Conservation (phyloP, 2,888 invertebrate genomes). For the Noctua pronuba region DNA sequence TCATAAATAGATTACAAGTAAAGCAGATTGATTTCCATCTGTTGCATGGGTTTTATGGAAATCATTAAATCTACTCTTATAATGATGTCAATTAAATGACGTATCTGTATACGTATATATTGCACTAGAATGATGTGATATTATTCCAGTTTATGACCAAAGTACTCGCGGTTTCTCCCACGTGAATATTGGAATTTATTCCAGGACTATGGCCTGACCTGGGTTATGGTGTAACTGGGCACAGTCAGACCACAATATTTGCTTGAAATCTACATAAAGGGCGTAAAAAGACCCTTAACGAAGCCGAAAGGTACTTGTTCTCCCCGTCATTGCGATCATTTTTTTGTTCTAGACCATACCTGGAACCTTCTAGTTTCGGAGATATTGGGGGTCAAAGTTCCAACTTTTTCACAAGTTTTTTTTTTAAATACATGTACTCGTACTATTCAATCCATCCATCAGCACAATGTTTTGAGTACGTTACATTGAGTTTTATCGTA, state of each 20-base stretch:
- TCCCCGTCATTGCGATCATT: too few relatives aligned
- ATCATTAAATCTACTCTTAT: constrained; percentile 5
- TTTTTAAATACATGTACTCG: too few relatives aligned
- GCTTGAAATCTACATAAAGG: too few relatives aligned
- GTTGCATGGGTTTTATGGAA: constrained; percentile 7
- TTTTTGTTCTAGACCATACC: too few relatives aligned
- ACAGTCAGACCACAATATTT: neutral
- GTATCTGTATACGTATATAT: neutral
- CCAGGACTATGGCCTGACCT: neutral
- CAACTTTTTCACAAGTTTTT: too few relatives aligned
- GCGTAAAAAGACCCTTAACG: too few relatives aligned
- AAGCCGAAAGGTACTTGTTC: too few relatives aligned
- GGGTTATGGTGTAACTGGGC: neutral
- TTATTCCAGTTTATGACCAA: neutral
- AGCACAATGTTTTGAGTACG: too few relatives aligned
- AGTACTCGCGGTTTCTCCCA: neutral
- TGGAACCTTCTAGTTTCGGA: too few relatives aligned
- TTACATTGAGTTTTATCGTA: too few relatives aligned
- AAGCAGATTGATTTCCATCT: constrained; percentile 12
- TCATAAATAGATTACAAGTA: constrained; percentile 12
- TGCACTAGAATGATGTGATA: constrained; percentile 1
- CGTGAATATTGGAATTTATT: neutral
- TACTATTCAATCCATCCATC: too few relatives aligned
- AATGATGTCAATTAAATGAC: constrained; percentile 16
- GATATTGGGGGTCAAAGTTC: too few relatives aligned